Conservation (phyloP, 2,888 invertebrate species). For the Panopea generosa region DNA sequence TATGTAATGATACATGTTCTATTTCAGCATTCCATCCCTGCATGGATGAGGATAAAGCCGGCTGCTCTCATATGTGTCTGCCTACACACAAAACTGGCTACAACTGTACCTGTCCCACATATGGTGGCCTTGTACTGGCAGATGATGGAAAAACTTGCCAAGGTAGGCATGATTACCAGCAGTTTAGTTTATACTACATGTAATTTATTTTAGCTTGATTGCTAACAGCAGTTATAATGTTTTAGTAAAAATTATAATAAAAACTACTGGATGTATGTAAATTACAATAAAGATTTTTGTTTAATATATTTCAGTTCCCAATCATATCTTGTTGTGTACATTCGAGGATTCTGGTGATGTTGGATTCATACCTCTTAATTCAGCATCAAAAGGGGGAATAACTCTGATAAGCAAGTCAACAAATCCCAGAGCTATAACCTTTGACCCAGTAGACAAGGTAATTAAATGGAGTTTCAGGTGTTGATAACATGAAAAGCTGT, state of each 20-base stretch:
- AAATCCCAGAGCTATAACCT: slow-evolving; percentile 75
- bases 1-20: no score
- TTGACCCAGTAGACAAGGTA: slow-evolving; percentile 78
- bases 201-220: no score
- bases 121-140: slow-evolving; percentile 75
- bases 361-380: slow-evolving; percentile 75
- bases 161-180: slow-evolving; percentile 69
- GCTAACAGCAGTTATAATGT: no score
- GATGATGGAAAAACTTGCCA: slow-evolving; percentile 75
- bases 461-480: no score
- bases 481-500: no score
- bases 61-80: slow-evolving; percentile 81
- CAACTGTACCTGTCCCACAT: slow-evolving; percentile 79
- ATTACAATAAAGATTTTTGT: no score
- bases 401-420: slow-evolving; percentile 72
- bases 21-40: slow-evolving; percentile 77
- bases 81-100: slow-evolving; percentile 68
- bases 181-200: background rate
- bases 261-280: no score
- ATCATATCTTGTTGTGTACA: slow-evolving; percentile 75
- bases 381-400: slow-evolving; percentile 63
- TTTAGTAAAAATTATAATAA: no score
- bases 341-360: slow-evolving; percentile 77
- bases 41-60: slow-evolving; percentile 67
- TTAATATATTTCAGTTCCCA: slow-evolving; percentile 75